These are phyloP conservation scores for Sciurus niger DNA, from an alignment of 2,113 vertebrate species.

Conservation along the genomic window DNA sequence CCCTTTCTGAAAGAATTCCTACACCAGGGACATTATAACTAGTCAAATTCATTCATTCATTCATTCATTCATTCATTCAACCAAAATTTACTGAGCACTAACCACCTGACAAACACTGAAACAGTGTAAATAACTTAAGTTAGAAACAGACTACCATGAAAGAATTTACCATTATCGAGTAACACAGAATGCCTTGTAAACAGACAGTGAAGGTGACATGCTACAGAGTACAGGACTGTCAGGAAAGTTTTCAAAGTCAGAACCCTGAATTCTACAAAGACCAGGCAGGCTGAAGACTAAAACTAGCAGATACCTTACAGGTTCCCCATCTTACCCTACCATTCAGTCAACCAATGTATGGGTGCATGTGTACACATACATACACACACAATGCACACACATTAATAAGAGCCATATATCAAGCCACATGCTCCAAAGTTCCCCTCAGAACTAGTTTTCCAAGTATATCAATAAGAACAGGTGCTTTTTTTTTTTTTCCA, in stretches of 20 bases:
- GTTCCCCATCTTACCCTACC: neutral
- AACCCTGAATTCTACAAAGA: conserved; percentile 15
- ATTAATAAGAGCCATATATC: neutral
- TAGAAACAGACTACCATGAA: neutral
- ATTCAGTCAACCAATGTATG: neutral
- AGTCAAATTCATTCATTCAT: neutral
- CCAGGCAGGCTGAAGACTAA: neutral
- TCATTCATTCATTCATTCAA: neutral
- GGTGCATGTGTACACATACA: neutral
- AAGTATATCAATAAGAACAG: neutral
- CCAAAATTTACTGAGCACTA: neutral
- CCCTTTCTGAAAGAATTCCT: neutral
- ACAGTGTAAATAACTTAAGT: conserved; percentile 40
- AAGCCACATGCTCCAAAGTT: neutral
- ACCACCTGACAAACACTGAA: neutral
- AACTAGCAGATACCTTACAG: neutral
- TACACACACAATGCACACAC: neutral
- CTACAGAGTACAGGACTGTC: neutral
- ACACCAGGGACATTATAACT: neutral
- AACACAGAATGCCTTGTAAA: conserved; percentile 12
- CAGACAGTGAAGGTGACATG: neutral
- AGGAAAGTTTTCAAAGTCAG: neutral
- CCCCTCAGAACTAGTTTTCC: neutral
- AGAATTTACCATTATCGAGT: neutral
- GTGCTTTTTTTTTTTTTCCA: neutral